Evolutionary conservation across 2,888 invertebrate genomes (phyloP), one percentile per base, ranked within the genome.

Genomic region (Myopa testacea): DNA sequence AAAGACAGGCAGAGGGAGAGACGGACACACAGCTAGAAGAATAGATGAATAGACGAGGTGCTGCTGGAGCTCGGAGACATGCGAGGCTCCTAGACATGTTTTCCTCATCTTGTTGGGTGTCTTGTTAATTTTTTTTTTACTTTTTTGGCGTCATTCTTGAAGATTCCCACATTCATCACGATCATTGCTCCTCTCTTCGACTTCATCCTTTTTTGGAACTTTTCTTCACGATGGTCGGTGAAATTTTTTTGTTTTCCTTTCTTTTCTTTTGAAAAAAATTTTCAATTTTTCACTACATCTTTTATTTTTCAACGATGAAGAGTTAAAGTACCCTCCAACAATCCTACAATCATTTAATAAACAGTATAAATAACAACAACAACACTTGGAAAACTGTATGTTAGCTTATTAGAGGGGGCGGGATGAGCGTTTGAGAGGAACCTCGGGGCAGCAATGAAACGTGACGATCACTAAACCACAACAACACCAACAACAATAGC

Each of bases 81-180:
- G n/a, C n/a, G n/a, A n/a, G n/a, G n/a, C n/a, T n/a, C 38, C 14
- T 38, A 38, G 45, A 67, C 67, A 38, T 40, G 16, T 40, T 67
- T 67, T 67, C 38, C 4, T 16, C 19, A 40, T 40, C 40, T 40
- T 40, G 40, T 40, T 40, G 40, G 40, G 40, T 8, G 4, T 40
- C 62, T 7, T 58, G 16, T 19, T 58, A 4, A 52, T 52, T 45
- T 50, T 52, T 34, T 52, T 45, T 69, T 52, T 5, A 50, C 14
- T 26, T 78, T 79, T 80, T 80, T 81, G 81, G 82, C 82, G 81
- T 83, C 82, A 82, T 80, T 82, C 80, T 78, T 79, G 79, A 60
- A 45, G 62, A 79, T 83, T 82, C 82, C 83, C 82, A 82, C 83
- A 83, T 83, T 82, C 83, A 81, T 82, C 83, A 83, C 82, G 83